Conservation (phyloP, 2,113 vertebrate genomes). For the Coreoperca whiteheadi region DNA sequence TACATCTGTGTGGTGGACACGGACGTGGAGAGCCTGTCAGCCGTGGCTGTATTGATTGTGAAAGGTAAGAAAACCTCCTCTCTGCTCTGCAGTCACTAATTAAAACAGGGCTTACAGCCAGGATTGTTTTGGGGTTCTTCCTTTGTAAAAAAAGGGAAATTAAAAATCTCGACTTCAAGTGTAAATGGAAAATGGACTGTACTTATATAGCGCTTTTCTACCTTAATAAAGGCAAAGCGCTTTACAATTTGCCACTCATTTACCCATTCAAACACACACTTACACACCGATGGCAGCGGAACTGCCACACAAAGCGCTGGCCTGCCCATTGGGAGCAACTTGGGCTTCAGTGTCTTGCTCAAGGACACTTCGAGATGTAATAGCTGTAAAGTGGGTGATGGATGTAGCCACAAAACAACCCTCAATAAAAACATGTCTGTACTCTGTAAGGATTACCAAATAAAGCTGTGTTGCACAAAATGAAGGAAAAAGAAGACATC, state of each 20-base stretch:
- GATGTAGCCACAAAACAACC: slow-evolving; percentile 8
- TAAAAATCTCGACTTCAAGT: slow-evolving; percentile 14
- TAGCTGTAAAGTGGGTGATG: slow-evolving; percentile 24
- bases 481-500: slow-evolving; percentile 3
- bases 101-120: slow-evolving; percentile 52
- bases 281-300: background rate
- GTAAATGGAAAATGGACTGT: slow-evolving; percentile 1
- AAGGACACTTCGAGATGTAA: slow-evolving; percentile 28
- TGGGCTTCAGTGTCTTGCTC: slow-evolving; percentile 16
- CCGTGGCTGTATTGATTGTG: slow-evolving; percentile 90
- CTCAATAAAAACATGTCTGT: slow-evolving; percentile 16
- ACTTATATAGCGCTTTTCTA: background rate
- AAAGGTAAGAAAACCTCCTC: slow-evolving; percentile 85
- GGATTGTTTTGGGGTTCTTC: slow-evolving; percentile 41
- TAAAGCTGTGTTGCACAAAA: slow-evolving; percentile 22
- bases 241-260: slow-evolving; percentile 1
- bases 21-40: slow-evolving; percentile 92
- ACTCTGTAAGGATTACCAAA: slow-evolving; percentile 29
- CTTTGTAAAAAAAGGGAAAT: slow-evolving; percentile 4
- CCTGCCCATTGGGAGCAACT: background rate
- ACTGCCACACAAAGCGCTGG: background rate
- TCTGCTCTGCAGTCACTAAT: slow-evolving; percentile 58
- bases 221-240: background rate
- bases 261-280: background rate
- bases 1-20: slow-evolving; percentile 94